Percentiles rank a stretch among this genome's conserved stretches.
Conservation (phyloP, 2,113 vertebrate genomes). For the Prinia subflava region DNA sequence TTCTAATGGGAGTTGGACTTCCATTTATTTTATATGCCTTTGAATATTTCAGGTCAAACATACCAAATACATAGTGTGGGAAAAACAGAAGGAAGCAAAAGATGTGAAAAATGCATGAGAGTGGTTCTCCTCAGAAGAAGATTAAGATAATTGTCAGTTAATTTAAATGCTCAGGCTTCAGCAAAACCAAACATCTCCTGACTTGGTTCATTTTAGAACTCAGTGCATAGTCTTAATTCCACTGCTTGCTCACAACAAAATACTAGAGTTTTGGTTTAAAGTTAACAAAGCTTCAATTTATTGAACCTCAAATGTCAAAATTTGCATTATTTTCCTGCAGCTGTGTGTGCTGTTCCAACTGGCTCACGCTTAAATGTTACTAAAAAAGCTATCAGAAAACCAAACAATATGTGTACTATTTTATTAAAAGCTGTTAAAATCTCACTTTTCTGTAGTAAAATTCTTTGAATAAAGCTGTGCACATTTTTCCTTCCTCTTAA, state of each 20-base stretch:
- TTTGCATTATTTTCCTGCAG: constrained; percentile 27
- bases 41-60: not conserved
- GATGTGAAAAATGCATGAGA: not conserved
- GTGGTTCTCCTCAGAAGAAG: not conserved
- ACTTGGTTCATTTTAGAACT: not conserved
- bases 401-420: not conserved
- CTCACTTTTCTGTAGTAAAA: not conserved
- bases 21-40: not conserved
- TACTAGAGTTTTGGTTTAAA: not conserved
- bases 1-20: not conserved
- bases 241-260: not conserved
- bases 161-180: not conserved
- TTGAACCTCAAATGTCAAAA: constrained; percentile 19
- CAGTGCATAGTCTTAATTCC: not conserved
- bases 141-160: not conserved
- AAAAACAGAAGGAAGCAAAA: not conserved
- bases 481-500: not conserved
- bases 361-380: not conserved
- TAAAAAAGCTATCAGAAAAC: not conserved
- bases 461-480: not conserved
- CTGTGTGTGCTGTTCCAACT: not conserved
- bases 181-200: not conserved
- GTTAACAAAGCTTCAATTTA: constrained; percentile 26
- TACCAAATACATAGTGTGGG: not conserved
- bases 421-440: not conserved